These are phyloP conservation scores for Macrostomum lignano DNA, from an alignment of 1,140 invertebrate genomes.

Conservation along the genomic window DNA sequence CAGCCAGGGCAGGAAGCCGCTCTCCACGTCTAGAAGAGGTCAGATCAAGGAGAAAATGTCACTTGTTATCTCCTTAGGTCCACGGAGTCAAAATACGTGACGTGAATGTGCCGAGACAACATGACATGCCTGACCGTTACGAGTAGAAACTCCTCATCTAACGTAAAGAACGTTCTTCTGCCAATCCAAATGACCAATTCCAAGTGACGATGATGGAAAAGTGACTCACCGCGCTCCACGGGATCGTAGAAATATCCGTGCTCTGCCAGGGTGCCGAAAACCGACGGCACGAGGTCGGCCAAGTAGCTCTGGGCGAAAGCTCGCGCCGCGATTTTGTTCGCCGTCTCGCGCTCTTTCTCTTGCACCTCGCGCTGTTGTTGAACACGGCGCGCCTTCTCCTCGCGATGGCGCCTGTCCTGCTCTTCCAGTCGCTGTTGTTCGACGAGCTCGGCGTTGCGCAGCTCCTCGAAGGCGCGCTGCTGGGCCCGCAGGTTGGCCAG, in stretches of 20 bases:
- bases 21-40: neutral
- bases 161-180: neutral
- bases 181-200: neutral
- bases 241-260: constrained; percentile 44
- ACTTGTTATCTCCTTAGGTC: too few species aligned
- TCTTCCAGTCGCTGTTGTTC: constrained; percentile 43
- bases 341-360: constrained; percentile 38
- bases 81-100: too few species aligned
- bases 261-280: constrained; percentile 44
- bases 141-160: too few species aligned
- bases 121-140: too few species aligned
- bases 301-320: constrained; percentile 52
- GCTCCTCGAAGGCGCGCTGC: constrained; percentile 42
- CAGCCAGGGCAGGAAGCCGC: neutral
- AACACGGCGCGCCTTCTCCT: constrained; percentile 15
- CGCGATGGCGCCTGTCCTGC: constrained; percentile 33
- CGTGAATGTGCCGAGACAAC: too few species aligned
- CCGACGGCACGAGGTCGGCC: constrained; percentile 47
- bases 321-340: constrained; percentile 46
- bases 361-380: constrained; percentile 32
- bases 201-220: neutral
- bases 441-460: constrained; percentile 42
- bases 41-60: too few species aligned
- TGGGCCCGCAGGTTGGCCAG: constrained; percentile 41
- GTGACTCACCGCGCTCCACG: constrained; percentile 34